A percentile compares a stretch with the other conserved stretches of the same genome.
Conservation (phyloP, 2,888 invertebrate species). For the Brachyptera risi region DNA sequence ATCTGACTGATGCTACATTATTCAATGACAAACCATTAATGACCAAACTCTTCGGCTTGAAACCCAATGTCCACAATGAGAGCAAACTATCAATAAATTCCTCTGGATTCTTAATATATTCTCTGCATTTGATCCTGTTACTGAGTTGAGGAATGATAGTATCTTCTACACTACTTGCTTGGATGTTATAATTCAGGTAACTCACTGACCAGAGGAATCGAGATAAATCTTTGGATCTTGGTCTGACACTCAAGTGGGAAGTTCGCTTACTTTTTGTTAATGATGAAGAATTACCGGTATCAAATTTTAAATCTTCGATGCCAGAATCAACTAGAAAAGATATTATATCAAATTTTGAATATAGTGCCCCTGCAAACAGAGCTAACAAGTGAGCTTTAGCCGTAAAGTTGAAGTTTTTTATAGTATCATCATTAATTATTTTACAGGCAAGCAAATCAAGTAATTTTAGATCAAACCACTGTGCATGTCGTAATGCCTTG, state of each 20-base stretch:
- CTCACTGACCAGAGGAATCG: constrained; percentile 46
- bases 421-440: constrained; percentile 42
- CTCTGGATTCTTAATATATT: constrained; percentile 39
- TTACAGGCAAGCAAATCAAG: constrained; percentile 35
- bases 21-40: background rate
- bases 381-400: constrained; percentile 45
- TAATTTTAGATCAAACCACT: constrained; percentile 21
- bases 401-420: constrained; percentile 44
- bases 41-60: constrained; percentile 37
- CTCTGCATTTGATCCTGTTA: constrained; percentile 27
- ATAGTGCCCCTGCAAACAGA: constrained; percentile 44
- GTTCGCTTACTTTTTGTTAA: constrained; percentile 26
- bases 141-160: constrained; percentile 14
- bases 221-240: constrained; percentile 47
- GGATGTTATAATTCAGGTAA: constrained; percentile 40
- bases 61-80: constrained; percentile 46
- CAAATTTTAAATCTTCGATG: constrained; percentile 33
- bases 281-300: no score
- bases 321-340: background rate
- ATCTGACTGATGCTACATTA: background rate
- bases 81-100: constrained; percentile 42
- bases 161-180: background rate
- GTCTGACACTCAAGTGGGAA: constrained; percentile 35
- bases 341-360: constrained; percentile 29
- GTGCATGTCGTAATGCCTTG: constrained; percentile 43